Evolutionary conservation across 2,888 invertebrate genomes (phyloP).

Genomic region (Drosophila paramelanica): DNA sequence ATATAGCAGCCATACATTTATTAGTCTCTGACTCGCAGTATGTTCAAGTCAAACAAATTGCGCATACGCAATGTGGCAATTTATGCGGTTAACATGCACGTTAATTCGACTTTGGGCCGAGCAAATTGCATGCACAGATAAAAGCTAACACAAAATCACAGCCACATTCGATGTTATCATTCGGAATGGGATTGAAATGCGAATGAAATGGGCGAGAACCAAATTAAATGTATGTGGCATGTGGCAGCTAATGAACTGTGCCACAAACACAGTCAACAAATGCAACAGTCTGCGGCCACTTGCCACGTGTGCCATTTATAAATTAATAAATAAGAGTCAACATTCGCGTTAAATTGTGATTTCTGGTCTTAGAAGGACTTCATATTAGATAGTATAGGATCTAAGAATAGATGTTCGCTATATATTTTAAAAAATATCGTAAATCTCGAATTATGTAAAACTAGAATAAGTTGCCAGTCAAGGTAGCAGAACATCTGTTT

Average conservation of each 20-base stretch:
- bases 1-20: slow-evolving; percentile 13
- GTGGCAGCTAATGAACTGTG: slow-evolving; percentile 37
- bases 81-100: slow-evolving; percentile 48
- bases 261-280: slow-evolving; percentile 1
- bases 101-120: slow-evolving; percentile 37
- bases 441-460: too few species aligned
- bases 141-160: slow-evolving; percentile 30
- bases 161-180: slow-evolving; percentile 12
- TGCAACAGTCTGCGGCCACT: background rate
- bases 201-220: slow-evolving; percentile 27
- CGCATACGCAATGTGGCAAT: slow-evolving; percentile 62
- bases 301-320: background rate
- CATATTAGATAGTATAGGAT: background rate
- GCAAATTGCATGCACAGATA: slow-evolving; percentile 48
- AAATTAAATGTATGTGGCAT: slow-evolving; percentile 30
- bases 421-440: too few species aligned
- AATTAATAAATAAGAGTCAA: slow-evolving; percentile 5
- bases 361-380: background rate
- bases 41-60: slow-evolving; percentile 50
- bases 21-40: slow-evolving; percentile 29
- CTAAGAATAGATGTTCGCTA: too few species aligned
- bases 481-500: too few species aligned
- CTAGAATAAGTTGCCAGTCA: too few species aligned
- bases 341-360: background rate
- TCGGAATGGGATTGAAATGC: slow-evolving; percentile 21